Evolutionary conservation across 2,797 vertebrate species (phyloP).

Genomic region (Liparis tanakae): DNA sequence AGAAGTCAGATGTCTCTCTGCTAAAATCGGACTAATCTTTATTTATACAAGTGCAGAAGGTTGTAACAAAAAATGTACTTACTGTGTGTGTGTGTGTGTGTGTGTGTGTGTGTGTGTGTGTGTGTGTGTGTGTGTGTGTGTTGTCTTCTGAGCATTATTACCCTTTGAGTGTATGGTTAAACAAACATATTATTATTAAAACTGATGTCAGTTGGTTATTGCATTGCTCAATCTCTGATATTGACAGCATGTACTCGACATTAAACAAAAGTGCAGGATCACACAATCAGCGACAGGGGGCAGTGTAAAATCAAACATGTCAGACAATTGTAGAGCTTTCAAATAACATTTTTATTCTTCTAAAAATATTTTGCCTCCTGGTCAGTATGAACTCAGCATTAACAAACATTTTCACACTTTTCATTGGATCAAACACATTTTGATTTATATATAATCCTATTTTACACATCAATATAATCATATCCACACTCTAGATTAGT

Average conservation of each 20-base stretch:
- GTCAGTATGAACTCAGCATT: slow-evolving; percentile 63
- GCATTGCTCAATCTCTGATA: neutral
- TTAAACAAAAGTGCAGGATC: slow-evolving; percentile 20
- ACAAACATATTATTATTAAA: slow-evolving; percentile 13
- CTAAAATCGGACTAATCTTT: neutral
- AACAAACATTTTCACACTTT: slow-evolving; percentile 65
- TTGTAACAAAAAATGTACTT: neutral
- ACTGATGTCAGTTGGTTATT: slow-evolving; percentile 12
- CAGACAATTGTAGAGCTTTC: slow-evolving; percentile 62
- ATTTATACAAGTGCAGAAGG: slow-evolving; percentile 6
- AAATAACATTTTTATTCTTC: slow-evolving; percentile 74
- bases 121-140: slow-evolving; percentile 9
- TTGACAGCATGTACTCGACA: slow-evolving; percentile 15
- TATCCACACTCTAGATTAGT: slow-evolving; percentile 38
- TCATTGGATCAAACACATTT: slow-evolving; percentile 24
- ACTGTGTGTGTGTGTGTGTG: slow-evolving; percentile 2
- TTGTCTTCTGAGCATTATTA: neutral
- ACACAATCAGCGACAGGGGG: slow-evolving; percentile 62
- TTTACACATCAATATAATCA: slow-evolving; percentile 55
- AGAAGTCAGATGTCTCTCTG: neutral
- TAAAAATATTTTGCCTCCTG: slow-evolving; percentile 53
- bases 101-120: slow-evolving; percentile 8
- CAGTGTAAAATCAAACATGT: slow-evolving; percentile 68
- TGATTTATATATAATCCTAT: slow-evolving; percentile 35
- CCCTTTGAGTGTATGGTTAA: neutral